Conservation (phyloP, 2,797 vertebrate species). For the Nannoperca australis region DNA sequence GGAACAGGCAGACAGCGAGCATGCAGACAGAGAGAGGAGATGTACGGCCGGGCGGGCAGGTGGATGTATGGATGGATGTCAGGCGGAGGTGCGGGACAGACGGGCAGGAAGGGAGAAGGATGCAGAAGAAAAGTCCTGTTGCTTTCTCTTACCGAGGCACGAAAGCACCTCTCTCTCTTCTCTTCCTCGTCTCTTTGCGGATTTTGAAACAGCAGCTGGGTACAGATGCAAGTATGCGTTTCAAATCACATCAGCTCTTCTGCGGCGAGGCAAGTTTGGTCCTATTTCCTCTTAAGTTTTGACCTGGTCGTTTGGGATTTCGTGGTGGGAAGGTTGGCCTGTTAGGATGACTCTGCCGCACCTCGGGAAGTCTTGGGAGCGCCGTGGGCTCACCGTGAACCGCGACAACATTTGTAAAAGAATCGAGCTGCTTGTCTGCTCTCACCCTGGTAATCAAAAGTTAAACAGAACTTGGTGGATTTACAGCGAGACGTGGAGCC, state of each 20-base stretch:
- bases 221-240: slow-evolving; percentile 41
- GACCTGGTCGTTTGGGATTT: neutral
- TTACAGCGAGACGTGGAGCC: slow-evolving; percentile 14
- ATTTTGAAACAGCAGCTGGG: slow-evolving; percentile 40
- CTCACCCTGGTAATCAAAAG: neutral
- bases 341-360: slow-evolving; percentile 53
- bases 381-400: slow-evolving; percentile 5
- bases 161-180: slow-evolving; percentile 5
- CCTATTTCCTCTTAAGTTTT: slow-evolving; percentile 13
- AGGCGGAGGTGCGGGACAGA: slow-evolving; percentile 1
- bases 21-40: slow-evolving; percentile 42
- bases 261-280: slow-evolving; percentile 50
- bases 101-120: neutral
- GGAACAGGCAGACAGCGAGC: slow-evolving; percentile 50
- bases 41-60: neutral
- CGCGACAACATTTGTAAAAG: neutral
- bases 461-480: neutral
- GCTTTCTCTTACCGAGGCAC: slow-evolving; percentile 14
- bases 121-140: neutral
- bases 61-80: slow-evolving; percentile 42
- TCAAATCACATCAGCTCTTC: slow-evolving; percentile 17
- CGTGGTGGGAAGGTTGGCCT: slow-evolving; percentile 1
- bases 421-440: neutral
- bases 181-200: slow-evolving; percentile 22
- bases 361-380: slow-evolving; percentile 20